phyloP scores from a whole-genome alignment of 2,113 vertebrate genomes.

The Cisticola juncidis region DNA sequence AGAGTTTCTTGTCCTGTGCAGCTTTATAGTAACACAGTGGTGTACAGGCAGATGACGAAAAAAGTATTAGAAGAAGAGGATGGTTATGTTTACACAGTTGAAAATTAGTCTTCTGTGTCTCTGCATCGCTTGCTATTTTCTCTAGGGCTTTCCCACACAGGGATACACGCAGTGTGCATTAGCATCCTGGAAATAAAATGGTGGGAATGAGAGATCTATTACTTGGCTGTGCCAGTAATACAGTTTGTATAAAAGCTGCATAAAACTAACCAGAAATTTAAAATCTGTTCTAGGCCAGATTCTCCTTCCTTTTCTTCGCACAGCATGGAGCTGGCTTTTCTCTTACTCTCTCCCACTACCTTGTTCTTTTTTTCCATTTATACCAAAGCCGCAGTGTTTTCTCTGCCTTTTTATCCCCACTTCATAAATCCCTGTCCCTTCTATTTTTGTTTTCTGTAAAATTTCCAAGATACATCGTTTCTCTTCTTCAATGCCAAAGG shows the following conservation, averaged over 20 bases:
- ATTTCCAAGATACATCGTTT: not conserved
- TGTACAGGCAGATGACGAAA: not conserved
- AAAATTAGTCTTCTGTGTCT: not conserved
- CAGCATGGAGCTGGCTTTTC: not conserved
- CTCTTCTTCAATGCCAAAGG: not conserved
- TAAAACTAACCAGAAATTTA: not conserved
- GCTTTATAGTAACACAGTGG: not conserved
- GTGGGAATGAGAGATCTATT: not conserved
- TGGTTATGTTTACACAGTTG: not conserved
- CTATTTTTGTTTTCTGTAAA: not conserved
- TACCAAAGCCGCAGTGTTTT: not conserved
- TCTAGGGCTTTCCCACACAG: not conserved
- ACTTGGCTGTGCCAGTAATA: not conserved
- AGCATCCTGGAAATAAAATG: not conserved
- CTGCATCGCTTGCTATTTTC: not conserved
- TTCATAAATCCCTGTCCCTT: not conserved
- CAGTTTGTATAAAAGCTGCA: not conserved
- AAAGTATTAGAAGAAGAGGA: not conserved
- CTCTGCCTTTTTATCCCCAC: not conserved
- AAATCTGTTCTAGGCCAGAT: not conserved
- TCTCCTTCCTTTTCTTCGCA: not conserved
- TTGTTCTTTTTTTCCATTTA: not conserved
- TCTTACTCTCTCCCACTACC: not conserved
- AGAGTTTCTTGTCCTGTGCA: not conserved
- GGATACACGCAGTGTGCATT: not conserved